A percentile compares a stretch with the other conserved stretches of the same genome.
Evolutionary conservation across 2,797 vertebrate species (phyloP).

Genomic region (Adelosebastes latens): DNA sequence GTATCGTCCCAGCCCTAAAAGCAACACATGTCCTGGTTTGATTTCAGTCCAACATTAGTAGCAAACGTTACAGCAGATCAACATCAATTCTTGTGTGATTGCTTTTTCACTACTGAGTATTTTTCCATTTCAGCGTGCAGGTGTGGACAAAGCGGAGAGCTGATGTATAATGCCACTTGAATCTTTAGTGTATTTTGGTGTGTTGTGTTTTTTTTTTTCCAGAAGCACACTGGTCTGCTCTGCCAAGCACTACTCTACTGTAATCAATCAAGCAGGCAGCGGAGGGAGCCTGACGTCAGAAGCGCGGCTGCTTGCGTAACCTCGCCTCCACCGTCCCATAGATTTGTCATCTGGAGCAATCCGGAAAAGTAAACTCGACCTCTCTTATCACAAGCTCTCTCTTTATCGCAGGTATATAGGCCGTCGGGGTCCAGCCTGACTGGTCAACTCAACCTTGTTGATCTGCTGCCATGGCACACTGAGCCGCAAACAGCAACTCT

Average conservation of each 20-base stretch:
- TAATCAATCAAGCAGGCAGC: conserved; percentile 75
- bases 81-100: background rate
- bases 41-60: background rate
- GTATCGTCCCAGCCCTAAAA: too few relatives aligned
- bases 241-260: conserved; percentile 60
- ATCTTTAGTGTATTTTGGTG: conserved; percentile 37
- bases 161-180: conserved; percentile 20
- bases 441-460: conserved; percentile 48
- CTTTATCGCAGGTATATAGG: conserved; percentile 4
- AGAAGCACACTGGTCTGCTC: conserved; percentile 25
- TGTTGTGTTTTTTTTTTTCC: conserved; percentile 33
- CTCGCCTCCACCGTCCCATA: conserved; percentile 49
- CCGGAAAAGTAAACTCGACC: conserved; percentile 66
- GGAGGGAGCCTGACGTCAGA: conserved; percentile 68
- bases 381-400: conserved; percentile 68
- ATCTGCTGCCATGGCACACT: background rate
- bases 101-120: background rate
- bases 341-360: conserved; percentile 65
- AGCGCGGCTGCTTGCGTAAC: conserved; percentile 71
- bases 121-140: background rate
- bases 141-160: background rate
- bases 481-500: background rate
- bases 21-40: background rate
- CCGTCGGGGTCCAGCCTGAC: conserved; percentile 15
- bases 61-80: background rate